Evolutionary conservation across 2,888 invertebrate genomes (phyloP).

Genomic region (Drosophila pullipes): DNA sequence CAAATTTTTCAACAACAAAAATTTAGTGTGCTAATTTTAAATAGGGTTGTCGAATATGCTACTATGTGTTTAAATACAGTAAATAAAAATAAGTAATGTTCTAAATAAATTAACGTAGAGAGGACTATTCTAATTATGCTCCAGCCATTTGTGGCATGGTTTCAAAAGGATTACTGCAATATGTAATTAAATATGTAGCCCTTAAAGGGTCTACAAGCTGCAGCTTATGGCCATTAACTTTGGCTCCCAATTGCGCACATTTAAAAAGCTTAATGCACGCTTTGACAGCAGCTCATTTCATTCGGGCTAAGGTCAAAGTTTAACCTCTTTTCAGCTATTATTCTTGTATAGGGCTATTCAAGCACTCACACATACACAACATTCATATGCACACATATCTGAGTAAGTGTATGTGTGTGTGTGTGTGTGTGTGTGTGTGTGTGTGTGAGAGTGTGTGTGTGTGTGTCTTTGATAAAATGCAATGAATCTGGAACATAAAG

Average conservation of each 20-base stretch:
- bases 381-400: background rate
- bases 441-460: constrained; percentile 1
- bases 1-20: no score
- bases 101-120: background rate
- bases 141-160: background rate
- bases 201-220: constrained; percentile 8
- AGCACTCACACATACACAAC: background rate
- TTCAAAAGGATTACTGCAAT: background rate
- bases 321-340: constrained; percentile 66
- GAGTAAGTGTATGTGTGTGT: constrained; percentile 1
- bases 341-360: constrained; percentile 33
- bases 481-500: constrained; percentile 63
- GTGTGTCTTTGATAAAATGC: constrained; percentile 51
- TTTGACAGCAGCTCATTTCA: constrained; percentile 43
- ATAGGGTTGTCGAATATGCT: background rate
- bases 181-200: constrained; percentile 1
- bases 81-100: background rate
- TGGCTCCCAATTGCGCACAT: constrained; percentile 20
- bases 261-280: constrained; percentile 36
- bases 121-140: background rate
- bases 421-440: constrained; percentile 19
- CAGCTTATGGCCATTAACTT: constrained; percentile 16
- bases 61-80: background rate
- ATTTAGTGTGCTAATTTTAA: background rate
- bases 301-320: constrained; percentile 77